Evolutionary conservation across 2,113 vertebrate species (phyloP).

Genomic region (Micronisus gabar): DNA sequence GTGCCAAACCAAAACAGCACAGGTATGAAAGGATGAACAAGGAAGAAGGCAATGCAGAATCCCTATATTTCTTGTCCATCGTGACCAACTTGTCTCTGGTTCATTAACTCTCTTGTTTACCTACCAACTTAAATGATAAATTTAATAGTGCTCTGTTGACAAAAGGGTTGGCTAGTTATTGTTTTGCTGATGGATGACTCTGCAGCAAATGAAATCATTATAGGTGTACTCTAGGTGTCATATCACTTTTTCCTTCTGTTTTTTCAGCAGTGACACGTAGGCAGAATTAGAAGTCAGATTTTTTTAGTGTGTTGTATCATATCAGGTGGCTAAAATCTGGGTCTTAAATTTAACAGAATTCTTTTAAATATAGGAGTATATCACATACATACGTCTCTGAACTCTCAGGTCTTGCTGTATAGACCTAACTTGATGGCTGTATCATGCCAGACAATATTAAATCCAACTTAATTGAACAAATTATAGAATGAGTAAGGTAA

Average conservation of each 20-base stretch:
- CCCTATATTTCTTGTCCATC: constrained; percentile 1
- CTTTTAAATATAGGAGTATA: not conserved
- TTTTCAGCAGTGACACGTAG: not conserved
- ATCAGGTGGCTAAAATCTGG: not conserved
- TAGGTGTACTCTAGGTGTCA: not conserved
- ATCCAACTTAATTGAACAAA: not conserved
- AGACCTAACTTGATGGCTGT: not conserved
- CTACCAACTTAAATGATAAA: constrained; percentile 10
- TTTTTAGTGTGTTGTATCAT: not conserved
- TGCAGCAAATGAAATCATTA: constrained; percentile 16
- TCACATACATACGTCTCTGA: not conserved
- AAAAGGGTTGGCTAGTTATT: constrained; percentile 4
- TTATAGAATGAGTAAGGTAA: not conserved
- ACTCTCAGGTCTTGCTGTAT: not conserved
- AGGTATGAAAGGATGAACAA: not conserved
- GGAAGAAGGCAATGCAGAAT: not conserved
- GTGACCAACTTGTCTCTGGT: not conserved
- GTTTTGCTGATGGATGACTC: constrained; percentile 12
- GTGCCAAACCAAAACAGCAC: not conserved
- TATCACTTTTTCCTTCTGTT: not conserved
- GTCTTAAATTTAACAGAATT: not conserved
- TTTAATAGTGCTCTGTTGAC: constrained; percentile 37
- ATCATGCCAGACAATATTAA: not conserved
- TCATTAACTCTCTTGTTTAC: constrained; percentile 55
- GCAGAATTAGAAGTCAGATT: not conserved